Percentiles rank a stretch among this genome's conserved stretches.
Evolutionary conservation across 2,888 invertebrate species (phyloP).

Genomic region (Argyresthia albistria): DNA sequence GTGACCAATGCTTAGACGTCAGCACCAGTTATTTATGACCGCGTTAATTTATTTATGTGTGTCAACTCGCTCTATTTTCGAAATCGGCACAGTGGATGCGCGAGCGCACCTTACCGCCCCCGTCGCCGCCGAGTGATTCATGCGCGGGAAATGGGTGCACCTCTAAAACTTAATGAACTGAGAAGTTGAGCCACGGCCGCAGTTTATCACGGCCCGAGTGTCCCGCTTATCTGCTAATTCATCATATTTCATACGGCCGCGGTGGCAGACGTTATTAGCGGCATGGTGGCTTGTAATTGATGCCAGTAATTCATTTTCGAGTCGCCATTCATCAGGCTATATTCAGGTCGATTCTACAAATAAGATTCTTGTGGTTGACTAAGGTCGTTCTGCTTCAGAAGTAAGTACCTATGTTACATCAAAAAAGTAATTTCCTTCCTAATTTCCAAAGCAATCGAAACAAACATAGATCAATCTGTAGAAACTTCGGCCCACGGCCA

Average conservation of each 20-base stretch:
- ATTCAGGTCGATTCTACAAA: not conserved
- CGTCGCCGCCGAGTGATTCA: conserved; percentile 32
- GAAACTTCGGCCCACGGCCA: no score
- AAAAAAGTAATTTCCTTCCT: no score
- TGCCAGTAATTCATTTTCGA: conserved; percentile 12
- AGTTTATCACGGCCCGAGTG: conserved; percentile 20
- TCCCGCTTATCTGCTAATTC: conserved; percentile 16
- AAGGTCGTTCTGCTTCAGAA: no score
- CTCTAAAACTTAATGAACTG: conserved; percentile 30
- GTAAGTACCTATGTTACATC: no score
- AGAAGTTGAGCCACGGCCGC: conserved; percentile 18
- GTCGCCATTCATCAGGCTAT: not conserved
- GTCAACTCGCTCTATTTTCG: conserved; percentile 63
- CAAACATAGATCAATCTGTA: no score
- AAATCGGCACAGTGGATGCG: conserved; percentile 35
- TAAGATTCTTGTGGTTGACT: no score
- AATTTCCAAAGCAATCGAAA: no score
- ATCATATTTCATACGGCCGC: conserved; percentile 10
- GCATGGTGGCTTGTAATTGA: conserved; percentile 11
- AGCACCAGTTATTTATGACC: conserved; percentile 41
- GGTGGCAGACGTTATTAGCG: not conserved
- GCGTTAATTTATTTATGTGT: conserved; percentile 59
- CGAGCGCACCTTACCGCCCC: conserved; percentile 15
- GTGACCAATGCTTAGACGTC: conserved; percentile 15
- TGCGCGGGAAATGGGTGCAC: conserved; percentile 41